Percentiles rank a stretch among this genome's conserved stretches.
These are phyloP conservation scores for Heterotilapia buettikoferi DNA, from an alignment of 2,113 vertebrate species.

Conservation along the genomic window DNA sequence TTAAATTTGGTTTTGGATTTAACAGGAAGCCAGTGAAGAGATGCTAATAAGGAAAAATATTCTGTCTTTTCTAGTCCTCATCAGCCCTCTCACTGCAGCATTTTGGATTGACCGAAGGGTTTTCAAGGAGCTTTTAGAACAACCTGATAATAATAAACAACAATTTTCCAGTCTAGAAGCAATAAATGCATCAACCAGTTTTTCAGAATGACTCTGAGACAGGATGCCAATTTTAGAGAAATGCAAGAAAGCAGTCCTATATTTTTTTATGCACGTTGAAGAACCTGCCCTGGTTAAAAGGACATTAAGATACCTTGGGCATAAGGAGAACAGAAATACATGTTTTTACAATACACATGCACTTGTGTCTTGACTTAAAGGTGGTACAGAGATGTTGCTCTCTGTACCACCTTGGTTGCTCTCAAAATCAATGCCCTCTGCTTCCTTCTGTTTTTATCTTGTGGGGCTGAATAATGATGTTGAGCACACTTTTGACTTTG, in stretches of 20 bases:
- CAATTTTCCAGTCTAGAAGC: not conserved
- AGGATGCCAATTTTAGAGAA: not conserved
- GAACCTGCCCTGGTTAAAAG: not conserved
- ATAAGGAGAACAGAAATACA: not conserved
- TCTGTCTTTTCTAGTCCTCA: not conserved
- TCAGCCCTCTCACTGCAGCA: not conserved
- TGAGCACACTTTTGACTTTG: not conserved
- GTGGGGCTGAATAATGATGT: not conserved
- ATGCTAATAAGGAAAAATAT: accelerated
- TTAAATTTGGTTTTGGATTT: not conserved
- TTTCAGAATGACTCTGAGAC: not conserved
- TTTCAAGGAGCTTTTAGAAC: not conserved
- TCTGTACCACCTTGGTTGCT: too few relatives aligned
- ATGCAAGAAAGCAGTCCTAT: not conserved
- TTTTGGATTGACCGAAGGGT: not conserved
- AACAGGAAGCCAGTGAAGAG: not conserved
- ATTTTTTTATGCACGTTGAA: accelerated
- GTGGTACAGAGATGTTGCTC: not conserved
- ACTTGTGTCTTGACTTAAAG: not conserved
- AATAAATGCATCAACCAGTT: not conserved
- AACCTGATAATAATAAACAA: not conserved
- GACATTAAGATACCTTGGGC: not conserved
- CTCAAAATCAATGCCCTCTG: not conserved
- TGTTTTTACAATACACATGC: not conserved
- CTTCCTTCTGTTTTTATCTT: not conserved